These are phyloP conservation scores for Coturnix japonica DNA, from an alignment of 2,113 vertebrate species.

Conservation along the genomic window DNA sequence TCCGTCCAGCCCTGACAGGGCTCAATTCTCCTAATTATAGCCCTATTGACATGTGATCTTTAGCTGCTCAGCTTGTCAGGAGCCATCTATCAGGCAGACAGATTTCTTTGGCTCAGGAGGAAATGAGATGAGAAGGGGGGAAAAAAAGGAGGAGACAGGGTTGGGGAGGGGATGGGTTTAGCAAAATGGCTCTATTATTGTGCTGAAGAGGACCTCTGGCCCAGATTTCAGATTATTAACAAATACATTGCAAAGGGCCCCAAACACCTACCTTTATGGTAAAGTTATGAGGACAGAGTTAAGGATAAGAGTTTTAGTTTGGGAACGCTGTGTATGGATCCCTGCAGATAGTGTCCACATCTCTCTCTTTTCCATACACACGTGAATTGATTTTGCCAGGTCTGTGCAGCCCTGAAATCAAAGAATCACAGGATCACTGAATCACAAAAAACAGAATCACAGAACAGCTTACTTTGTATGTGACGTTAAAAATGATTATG, in stretches of 20 bases:
- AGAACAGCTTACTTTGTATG: no score
- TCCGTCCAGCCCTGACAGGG: slow-evolving; percentile 64
- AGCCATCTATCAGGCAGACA: slow-evolving; percentile 74
- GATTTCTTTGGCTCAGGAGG: slow-evolving; percentile 69
- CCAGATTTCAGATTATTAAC: not conserved
- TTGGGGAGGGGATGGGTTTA: not conserved
- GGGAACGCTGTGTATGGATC: fast-evolving
- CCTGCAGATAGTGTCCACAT: not conserved
- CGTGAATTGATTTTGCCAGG: not conserved
- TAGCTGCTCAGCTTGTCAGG: slow-evolving; percentile 75
- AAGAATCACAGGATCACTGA: no score
- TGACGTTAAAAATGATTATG: no score
- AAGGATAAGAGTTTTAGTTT: not conserved
- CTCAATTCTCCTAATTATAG: slow-evolving; percentile 79
- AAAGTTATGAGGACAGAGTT: not conserved
- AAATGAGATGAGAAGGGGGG: slow-evolving; percentile 65
- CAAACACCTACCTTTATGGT: fast-evolving
- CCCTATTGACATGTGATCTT: slow-evolving; percentile 79
- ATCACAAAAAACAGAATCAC: no score
- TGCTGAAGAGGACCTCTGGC: not conserved
- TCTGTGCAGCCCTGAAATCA: not conserved
- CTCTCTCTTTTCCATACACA: not conserved
- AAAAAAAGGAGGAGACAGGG: not conserved
- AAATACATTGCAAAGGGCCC: fast-evolving
- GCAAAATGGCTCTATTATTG: not conserved